Percentiles rank a stretch among this genome's conserved stretches.
Evolutionary conservation across 2,888 invertebrate genomes (phyloP).

Genomic region (Apodemia zela): DNA sequence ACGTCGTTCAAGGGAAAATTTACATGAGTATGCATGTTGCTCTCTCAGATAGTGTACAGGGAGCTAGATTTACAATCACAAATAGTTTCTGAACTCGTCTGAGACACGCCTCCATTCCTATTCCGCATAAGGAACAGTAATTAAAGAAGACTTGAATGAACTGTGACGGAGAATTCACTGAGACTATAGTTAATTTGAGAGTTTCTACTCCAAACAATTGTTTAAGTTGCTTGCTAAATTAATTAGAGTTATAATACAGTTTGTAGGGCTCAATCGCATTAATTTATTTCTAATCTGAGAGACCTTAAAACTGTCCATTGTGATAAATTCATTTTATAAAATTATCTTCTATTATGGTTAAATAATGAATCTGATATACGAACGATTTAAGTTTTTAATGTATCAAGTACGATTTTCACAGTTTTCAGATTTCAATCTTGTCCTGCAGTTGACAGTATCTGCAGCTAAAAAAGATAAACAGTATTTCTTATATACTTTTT

Average conservation of each 20-base stretch:
- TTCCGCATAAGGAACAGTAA: conserved; percentile 54
- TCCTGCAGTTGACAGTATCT: too few relatives aligned
- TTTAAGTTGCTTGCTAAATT: conserved; percentile 30
- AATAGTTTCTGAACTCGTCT: conserved; percentile 64
- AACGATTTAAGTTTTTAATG: too few relatives aligned
- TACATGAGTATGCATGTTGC: conserved; percentile 75
- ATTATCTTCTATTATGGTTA: too few relatives aligned
- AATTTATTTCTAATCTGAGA: conserved; percentile 19
- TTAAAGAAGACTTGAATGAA: conserved; percentile 61
- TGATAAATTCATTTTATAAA: background rate
- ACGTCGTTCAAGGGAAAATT: conserved; percentile 56
- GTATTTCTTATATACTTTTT: too few relatives aligned
- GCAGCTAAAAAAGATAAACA: too few relatives aligned
- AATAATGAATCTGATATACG: too few relatives aligned
- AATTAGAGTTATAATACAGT: conserved; percentile 30
- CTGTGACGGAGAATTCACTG: conserved; percentile 44
- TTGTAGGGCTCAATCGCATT: conserved; percentile 23
- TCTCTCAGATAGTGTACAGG: conserved; percentile 57
- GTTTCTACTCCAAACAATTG: conserved; percentile 34
- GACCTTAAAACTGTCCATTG: background rate
- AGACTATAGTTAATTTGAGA: conserved; percentile 39
- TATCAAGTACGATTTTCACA: too few relatives aligned
- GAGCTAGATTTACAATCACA: conserved; percentile 61
- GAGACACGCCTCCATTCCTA: conserved; percentile 34
- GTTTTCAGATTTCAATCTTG: too few relatives aligned